Conservation (phyloP, 2,797 vertebrate species). For the Merluccius polli region DNA sequence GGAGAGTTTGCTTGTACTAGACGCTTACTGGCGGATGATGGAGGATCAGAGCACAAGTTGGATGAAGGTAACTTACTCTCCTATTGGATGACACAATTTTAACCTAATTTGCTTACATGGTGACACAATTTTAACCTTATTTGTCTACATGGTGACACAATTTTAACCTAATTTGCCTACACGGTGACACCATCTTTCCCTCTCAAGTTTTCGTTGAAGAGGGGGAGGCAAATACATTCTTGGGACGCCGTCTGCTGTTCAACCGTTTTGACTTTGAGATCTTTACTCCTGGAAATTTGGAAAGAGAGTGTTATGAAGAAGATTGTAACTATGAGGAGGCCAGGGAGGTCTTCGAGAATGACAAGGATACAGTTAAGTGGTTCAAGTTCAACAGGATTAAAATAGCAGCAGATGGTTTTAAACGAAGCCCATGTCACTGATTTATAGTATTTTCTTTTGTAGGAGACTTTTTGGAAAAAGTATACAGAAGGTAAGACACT, state of each 20-base stretch:
- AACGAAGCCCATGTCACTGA: slow-evolving; percentile 8
- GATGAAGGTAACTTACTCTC: slow-evolving; percentile 52
- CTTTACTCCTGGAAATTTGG: slow-evolving; percentile 84
- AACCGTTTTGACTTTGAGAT: slow-evolving; percentile 95
- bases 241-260: slow-evolving; percentile 83
- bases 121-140: neutral
- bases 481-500: slow-evolving; percentile 73
- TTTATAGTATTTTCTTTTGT: slow-evolving; percentile 34
- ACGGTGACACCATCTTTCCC: neutral
- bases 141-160: neutral
- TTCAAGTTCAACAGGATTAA: neutral
- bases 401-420: neutral
- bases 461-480: slow-evolving; percentile 85
- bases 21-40: slow-evolving; percentile 19
- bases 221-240: slow-evolving; percentile 80
- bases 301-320: slow-evolving; percentile 91
- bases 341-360: slow-evolving; percentile 86
- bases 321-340: slow-evolving; percentile 92
- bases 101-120: neutral
- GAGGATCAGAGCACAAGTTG: slow-evolving; percentile 25
- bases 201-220: slow-evolving; percentile 80
- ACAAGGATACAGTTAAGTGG: slow-evolving; percentile 78
- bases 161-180: neutral
- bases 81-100: neutral
- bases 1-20: slow-evolving; percentile 56